Evolutionary conservation across 2,797 vertebrate species (phyloP).

Genomic region (Lophotriccus pileatus): DNA sequence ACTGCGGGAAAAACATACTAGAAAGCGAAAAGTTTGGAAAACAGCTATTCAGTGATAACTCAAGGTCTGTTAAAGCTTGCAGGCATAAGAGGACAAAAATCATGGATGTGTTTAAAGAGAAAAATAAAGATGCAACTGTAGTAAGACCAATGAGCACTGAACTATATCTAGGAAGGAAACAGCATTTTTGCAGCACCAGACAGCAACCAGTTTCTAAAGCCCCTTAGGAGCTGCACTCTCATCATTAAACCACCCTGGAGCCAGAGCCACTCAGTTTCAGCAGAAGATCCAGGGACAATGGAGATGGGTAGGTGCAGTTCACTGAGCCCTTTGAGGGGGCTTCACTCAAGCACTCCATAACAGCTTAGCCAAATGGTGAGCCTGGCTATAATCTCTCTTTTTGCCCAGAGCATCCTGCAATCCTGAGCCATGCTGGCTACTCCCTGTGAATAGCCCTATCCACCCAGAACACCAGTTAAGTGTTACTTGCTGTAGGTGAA

Average conservation of each 20-base stretch:
- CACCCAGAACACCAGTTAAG: background rate
- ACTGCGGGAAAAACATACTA: background rate
- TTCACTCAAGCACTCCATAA: accelerated
- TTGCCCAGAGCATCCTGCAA: background rate
- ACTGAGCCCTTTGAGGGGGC: background rate
- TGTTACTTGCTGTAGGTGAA: background rate
- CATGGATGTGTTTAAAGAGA: background rate
- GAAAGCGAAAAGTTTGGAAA: background rate
- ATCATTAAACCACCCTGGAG: background rate
- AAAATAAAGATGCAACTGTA: background rate
- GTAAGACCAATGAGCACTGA: background rate
- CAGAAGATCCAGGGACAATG: background rate
- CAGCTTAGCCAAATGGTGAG: background rate
- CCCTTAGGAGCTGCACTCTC: background rate
- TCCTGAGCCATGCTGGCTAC: background rate
- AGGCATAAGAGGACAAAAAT: background rate
- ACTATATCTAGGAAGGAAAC: background rate
- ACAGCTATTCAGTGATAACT: background rate
- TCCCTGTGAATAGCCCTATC: background rate
- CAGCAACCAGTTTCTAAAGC: background rate
- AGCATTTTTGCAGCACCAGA: background rate
- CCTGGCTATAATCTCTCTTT: background rate
- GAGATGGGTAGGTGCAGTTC: background rate
- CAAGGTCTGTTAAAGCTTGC: background rate
- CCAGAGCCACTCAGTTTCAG: background rate